phyloP scores from a whole-genome alignment of 2,113 vertebrate genomes.

The Apaloderma vittatum region DNA sequence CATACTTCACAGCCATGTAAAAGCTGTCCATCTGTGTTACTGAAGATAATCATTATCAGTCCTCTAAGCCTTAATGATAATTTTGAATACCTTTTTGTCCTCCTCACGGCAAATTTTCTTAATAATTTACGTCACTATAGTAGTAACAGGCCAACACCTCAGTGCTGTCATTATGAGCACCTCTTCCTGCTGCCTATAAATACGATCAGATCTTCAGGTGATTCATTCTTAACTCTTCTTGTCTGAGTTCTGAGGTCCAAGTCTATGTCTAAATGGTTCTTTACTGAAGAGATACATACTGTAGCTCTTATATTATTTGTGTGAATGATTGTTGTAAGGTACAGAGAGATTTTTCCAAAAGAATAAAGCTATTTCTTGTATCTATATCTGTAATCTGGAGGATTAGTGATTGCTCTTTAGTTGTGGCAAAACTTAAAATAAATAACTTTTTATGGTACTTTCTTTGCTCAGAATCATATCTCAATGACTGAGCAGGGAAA shows the following conservation, averaged over 20 bases:
- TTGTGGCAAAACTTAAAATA: background rate
- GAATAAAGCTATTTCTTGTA: background rate
- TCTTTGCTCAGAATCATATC: background rate
- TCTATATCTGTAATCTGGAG: background rate
- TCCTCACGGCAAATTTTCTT: background rate
- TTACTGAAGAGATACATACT: background rate
- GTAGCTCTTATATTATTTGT: background rate
- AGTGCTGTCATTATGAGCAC: background rate
- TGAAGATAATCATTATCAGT: background rate
- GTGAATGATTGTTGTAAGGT: background rate
- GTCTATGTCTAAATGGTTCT: background rate
- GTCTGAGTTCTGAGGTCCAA: background rate
- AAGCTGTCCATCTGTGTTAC: background rate
- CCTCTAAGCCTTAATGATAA: background rate
- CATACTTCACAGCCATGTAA: background rate
- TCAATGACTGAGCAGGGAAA: conserved; percentile 2
- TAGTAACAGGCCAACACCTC: background rate
- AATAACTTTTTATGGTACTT: background rate
- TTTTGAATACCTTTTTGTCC: background rate
- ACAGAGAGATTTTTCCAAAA: background rate
- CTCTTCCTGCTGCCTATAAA: background rate
- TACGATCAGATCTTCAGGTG: background rate
- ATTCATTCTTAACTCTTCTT: background rate
- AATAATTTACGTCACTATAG: background rate
- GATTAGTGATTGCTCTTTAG: background rate